phyloP scores from a whole-genome alignment of 1,140 invertebrate species.

The Prorops nasuta region DNA sequence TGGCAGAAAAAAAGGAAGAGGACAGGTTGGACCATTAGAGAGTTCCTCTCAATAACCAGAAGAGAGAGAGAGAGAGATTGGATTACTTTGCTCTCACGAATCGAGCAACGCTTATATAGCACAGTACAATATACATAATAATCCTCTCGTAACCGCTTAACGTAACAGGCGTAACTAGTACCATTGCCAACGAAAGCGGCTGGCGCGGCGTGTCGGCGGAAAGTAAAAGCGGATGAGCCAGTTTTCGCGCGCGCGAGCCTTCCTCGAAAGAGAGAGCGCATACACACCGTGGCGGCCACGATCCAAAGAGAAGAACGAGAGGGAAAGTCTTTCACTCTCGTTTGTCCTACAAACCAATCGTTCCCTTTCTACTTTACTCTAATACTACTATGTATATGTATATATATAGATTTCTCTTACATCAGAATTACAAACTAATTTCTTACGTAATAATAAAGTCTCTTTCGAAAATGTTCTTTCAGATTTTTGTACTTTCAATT shows the following conservation, averaged over 20 bases:
- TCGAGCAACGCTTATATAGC: slow-evolving; percentile 13
- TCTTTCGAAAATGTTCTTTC: too few relatives aligned
- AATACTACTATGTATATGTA: too few relatives aligned
- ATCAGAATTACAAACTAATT: too few relatives aligned
- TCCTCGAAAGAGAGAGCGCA: slow-evolving; percentile 17
- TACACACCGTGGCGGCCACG: too few relatives aligned
- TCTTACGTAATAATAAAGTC: too few relatives aligned
- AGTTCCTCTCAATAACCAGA: too few relatives aligned
- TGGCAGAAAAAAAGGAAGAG: too few relatives aligned
- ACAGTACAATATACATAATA: slow-evolving; percentile 10
- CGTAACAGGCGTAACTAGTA: slow-evolving; percentile 54
- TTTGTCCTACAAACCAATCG: too few relatives aligned
- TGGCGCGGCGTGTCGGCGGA: slow-evolving; percentile 26
- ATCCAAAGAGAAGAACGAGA: slow-evolving; percentile 16
- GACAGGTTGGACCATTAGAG: too few relatives aligned
- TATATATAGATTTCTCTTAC: too few relatives aligned
- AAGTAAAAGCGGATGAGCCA: slow-evolving; percentile 49
- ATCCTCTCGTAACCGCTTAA: slow-evolving; percentile 32
- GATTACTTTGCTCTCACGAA: neutral
- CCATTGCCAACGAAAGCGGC: slow-evolving; percentile 52
- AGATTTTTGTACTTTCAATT: too few relatives aligned
- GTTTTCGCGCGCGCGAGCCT: slow-evolving; percentile 31
- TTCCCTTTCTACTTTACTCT: too few relatives aligned
- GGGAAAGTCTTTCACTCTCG: slow-evolving; percentile 15
- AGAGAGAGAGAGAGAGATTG: slow-evolving; percentile 9